Evolutionary conservation across 2,113 vertebrate genomes (phyloP).

Genomic region (Gulo gulo): DNA sequence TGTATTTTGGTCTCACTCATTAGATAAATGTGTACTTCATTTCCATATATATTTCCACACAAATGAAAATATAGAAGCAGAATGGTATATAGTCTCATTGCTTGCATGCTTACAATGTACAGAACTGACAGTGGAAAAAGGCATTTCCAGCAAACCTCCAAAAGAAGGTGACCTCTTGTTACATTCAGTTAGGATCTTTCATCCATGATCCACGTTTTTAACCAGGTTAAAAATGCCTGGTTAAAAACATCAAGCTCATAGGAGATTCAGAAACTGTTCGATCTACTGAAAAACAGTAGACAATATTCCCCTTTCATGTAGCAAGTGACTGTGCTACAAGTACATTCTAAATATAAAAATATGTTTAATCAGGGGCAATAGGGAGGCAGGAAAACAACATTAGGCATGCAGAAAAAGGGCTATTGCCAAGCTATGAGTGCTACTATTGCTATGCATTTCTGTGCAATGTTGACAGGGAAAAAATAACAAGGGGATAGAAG

Average conservation of each 20-base stretch:
- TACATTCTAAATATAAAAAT: conserved; percentile 43
- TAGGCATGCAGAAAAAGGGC: neutral
- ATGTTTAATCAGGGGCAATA: neutral
- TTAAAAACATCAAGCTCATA: neutral
- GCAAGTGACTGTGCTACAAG: neutral
- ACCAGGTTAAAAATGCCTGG: neutral
- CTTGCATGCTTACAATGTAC: neutral
- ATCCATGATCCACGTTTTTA: neutral
- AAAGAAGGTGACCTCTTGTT: neutral
- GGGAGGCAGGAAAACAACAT: neutral
- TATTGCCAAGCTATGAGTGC: neutral
- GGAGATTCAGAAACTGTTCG: neutral
- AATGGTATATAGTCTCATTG: neutral
- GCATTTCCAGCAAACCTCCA: neutral
- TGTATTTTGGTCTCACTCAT: neutral
- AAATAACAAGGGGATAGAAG: neutral
- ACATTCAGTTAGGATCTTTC: neutral
- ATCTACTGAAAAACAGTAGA: neutral
- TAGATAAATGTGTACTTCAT: neutral
- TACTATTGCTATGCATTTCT: neutral
- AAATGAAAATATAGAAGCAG: neutral
- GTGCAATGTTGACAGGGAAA: neutral
- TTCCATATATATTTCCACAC: neutral
- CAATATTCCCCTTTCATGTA: neutral
- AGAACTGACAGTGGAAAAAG: neutral